Evolutionary conservation across 2,888 invertebrate genomes (phyloP).

Genomic region (Macaria liturata): DNA sequence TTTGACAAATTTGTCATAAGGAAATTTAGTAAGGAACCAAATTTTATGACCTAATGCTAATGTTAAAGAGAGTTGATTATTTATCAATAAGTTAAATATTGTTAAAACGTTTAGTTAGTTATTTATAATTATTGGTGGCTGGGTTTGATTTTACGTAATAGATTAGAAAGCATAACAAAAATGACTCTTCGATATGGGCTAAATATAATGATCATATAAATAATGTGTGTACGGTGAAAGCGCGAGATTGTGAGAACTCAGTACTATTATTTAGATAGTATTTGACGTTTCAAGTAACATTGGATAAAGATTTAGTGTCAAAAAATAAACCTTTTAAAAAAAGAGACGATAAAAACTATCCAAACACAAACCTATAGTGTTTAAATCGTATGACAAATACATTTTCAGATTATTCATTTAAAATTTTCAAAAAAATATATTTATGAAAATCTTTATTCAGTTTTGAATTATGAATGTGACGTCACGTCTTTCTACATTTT

Average conservation of each 20-base stretch:
- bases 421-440: not conserved
- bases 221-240: not conserved
- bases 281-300: conserved; percentile 20
- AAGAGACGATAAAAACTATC: no score
- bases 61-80: no score
- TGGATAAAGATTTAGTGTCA: conserved; percentile 3
- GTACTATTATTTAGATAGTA: conserved; percentile 28
- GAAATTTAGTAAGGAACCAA: not conserved
- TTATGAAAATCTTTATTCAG: conserved; percentile 6
- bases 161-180: conserved; percentile 27
- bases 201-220: no score
- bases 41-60: not conserved
- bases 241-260: conserved; percentile 21
- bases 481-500: conserved; percentile 57
- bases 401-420: not conserved
- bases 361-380: no score
- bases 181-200: conserved; percentile 30
- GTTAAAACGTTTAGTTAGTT: not conserved
- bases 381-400: no score
- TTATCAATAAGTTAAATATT: no score
- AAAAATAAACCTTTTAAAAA: not conserved
- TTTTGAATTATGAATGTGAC: conserved; percentile 14
- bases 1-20: no score
- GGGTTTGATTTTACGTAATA: conserved; percentile 26
- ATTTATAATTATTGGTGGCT: conserved; percentile 23